phyloP scores from a whole-genome alignment of 1,140 invertebrate genomes.

The Drosophila erecta region DNA sequence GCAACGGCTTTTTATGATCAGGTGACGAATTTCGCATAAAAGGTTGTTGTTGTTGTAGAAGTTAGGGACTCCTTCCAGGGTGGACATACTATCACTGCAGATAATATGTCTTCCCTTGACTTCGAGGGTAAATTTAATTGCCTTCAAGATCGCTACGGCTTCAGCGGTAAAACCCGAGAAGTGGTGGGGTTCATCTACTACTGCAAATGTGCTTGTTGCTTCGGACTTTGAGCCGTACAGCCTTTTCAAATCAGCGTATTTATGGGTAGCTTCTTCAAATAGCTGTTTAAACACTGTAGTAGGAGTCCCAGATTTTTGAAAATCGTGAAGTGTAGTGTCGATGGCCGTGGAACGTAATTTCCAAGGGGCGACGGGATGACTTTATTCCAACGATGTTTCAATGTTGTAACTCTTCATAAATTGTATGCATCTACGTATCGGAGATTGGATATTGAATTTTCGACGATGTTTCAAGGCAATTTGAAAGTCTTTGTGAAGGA shows the following conservation, averaged over 20 bases:
- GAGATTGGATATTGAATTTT: constrained; percentile 4
- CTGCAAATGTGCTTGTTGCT: background rate
- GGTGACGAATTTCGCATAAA: background rate
- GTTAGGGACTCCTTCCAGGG: constrained; percentile 4
- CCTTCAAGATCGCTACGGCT: constrained; percentile 10
- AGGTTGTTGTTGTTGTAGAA: background rate
- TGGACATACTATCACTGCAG: no score
- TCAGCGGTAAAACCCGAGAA: constrained; percentile 10
- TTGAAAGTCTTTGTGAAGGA: background rate
- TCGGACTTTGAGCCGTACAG: constrained; percentile 1
- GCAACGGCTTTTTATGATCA: background rate
- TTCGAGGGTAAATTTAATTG: background rate
- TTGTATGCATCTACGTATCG: no score
- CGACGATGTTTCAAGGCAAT: background rate
- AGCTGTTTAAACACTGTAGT: background rate
- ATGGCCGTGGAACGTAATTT: background rate
- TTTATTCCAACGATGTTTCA: no score
- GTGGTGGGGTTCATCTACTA: constrained; percentile 12
- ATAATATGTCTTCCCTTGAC: background rate
- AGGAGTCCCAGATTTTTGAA: constrained; percentile 8
- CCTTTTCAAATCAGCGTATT: background rate
- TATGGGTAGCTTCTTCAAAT: background rate
- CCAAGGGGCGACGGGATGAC: background rate
- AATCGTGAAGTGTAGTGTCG: constrained; percentile 7
- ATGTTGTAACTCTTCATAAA: no score